These are phyloP conservation scores for Psittacus erithacus DNA, from an alignment of 2,113 vertebrate genomes.

Conservation along the genomic window DNA sequence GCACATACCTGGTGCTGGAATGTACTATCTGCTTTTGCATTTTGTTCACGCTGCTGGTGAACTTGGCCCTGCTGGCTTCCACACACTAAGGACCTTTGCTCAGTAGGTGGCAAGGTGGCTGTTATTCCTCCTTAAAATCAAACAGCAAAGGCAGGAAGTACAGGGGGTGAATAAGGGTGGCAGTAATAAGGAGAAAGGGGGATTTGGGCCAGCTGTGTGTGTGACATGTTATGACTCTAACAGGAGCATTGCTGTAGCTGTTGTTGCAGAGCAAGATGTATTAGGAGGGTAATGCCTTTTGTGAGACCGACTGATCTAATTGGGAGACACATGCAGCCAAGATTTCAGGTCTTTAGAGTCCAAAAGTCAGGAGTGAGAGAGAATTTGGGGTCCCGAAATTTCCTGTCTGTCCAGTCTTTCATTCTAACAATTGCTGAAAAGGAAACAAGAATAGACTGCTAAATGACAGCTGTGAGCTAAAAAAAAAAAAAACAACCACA, in stretches of 20 bases:
- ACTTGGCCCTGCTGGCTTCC: background rate
- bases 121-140: background rate
- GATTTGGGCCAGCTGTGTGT: fast-evolving
- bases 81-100: background rate
- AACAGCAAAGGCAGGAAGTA: background rate
- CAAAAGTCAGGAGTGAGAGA: background rate
- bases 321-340: background rate
- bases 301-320: background rate
- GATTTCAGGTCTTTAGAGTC: background rate
- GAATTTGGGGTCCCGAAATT: background rate
- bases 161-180: background rate
- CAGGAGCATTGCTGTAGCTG: background rate
- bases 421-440: background rate
- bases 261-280: background rate
- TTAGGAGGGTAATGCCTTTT: background rate
- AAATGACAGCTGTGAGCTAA: background rate
- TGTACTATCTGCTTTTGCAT: background rate
- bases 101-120: background rate
- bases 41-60: background rate
- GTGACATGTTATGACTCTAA: fast-evolving
- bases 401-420: background rate
- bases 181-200: background rate
- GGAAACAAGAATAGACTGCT: background rate
- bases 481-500: background rate
- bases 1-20: background rate